Base-by-base conservation (phyloP, 2,797 vertebrate genomes). In the Periparus ater region DNA sequence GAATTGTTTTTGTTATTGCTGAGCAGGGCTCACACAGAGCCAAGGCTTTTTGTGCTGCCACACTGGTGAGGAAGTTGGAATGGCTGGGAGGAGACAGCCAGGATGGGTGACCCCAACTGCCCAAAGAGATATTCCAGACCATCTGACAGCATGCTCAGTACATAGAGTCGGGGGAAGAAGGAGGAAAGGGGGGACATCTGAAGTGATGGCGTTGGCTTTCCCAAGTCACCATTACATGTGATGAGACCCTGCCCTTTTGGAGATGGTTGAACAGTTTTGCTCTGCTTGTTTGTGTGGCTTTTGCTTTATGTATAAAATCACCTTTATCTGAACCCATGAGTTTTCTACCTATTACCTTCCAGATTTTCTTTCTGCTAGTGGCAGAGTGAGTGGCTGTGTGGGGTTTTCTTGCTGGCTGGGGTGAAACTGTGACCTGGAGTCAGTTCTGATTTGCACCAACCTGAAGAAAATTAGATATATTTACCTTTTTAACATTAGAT, bases 111-210 rank as follows among this genome's bases (percentile, higher is more conserved):
- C 1, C 27, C 23, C 38, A 70, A 2, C 17, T 50, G 44, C 5
- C 11, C 44, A 57, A 13, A 57, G 50, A 3, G 23, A 44, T n/a
- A 5, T n/a, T 62, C 32, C 42, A 82, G 17, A 38, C 32, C 36
- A 18, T n/a, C 0, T n/a, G 10, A 0, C 8, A 29, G 0, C 36
- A 50, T 6, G 3, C 11, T 50, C 11, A n/a, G 22, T 18, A 7
- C 4, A 18, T 76, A 51, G 63, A 38, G 11, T 38, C 3, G 13
- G 17, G 5, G 44, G 36, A 62, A 25, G n/a, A 42, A 68, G 42
- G 19, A 75, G 44, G 22, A 62, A 76, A 8, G 10, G 9, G 20
- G 21, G 54, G 6, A 7, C 23, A 15, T 57, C n/a, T 50, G 23
- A 4, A 57, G 36, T 16, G 10, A 30, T 45, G 27, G 36, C 47